phyloP scores from a whole-genome alignment of 2,888 invertebrate species.

The Tanytarsus gracilentus region DNA sequence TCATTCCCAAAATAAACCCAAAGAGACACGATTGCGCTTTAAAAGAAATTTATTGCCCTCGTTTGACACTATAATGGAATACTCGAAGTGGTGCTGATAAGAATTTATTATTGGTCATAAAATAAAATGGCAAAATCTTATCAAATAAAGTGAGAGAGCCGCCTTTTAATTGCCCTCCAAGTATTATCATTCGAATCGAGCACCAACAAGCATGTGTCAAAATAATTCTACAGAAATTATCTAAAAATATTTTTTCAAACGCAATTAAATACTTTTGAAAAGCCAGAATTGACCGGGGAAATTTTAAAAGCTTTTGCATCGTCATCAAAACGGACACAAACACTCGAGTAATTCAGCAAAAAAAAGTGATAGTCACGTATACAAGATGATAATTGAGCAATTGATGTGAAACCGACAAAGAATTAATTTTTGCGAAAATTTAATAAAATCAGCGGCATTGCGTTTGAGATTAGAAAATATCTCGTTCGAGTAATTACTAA shows the following conservation, averaged over 20 bases:
- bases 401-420: slow-evolving; percentile 7
- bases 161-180: slow-evolving; percentile 10
- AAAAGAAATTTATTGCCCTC: slow-evolving; percentile 7
- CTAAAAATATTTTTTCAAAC: not conserved
- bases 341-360: no score
- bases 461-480: no score
- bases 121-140: slow-evolving; percentile 10
- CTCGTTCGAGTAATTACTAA: no score
- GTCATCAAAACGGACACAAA: no score
- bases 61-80: not conserved
- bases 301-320: not conserved
- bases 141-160: slow-evolving; percentile 3
- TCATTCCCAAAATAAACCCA: no score
- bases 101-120: slow-evolving; percentile 4
- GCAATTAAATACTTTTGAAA: not conserved
- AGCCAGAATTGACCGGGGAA: not conserved
- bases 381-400: slow-evolving; percentile 4
- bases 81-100: slow-evolving; percentile 1
- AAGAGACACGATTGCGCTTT: no score
- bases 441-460: no score
- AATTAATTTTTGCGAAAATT: no score
- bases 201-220: no score
- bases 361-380: no score
- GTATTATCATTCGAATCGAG: not conserved
- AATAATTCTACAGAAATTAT: not conserved